These are phyloP conservation scores for Megaustenia siamemsis DNA, from an alignment of 2,888 invertebrate genomes.

Conservation along the genomic window DNA sequence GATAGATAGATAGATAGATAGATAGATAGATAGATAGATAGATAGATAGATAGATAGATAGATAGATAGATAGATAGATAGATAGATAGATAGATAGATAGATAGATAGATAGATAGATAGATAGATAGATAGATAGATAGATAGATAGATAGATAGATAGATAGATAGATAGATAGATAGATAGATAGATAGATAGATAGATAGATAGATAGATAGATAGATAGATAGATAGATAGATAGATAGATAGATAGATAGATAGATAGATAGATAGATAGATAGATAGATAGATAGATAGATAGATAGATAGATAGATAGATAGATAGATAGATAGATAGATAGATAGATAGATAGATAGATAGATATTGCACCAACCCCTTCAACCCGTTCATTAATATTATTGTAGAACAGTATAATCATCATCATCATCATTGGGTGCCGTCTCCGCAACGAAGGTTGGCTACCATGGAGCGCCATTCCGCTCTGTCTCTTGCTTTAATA, in stretches of 20 bases:
- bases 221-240: background rate
- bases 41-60: conserved; percentile 3
- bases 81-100: background rate
- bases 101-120: background rate
- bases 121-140: background rate
- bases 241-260: background rate
- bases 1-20: background rate
- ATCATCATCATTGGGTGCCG: too few relatives aligned
- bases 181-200: conserved; percentile 15
- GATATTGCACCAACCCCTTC: background rate
- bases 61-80: background rate
- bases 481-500: too few relatives aligned
- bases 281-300: conserved; percentile 15
- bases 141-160: background rate
- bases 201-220: conserved; percentile 9
- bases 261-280: background rate
- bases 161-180: background rate
- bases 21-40: background rate
- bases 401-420: too few relatives aligned
- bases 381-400: too few relatives aligned
- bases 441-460: too few relatives aligned
- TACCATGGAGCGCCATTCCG: too few relatives aligned
- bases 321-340: background rate
- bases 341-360: background rate
- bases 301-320: conserved; percentile 9